Base-by-base conservation (phyloP, 2,113 vertebrate species). In the Alaudala cheleensis region DNA sequence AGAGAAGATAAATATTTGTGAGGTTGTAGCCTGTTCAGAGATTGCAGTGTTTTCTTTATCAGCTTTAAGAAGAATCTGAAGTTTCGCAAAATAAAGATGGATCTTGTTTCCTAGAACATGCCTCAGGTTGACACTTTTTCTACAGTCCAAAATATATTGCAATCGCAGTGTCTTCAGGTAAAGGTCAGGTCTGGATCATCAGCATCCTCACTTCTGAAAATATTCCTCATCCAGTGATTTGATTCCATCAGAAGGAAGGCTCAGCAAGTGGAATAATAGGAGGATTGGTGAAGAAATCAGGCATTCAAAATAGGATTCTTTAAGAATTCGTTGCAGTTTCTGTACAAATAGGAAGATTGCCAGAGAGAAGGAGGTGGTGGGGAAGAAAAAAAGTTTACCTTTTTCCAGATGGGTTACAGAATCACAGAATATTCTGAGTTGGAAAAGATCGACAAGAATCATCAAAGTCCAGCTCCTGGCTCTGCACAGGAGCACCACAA, bases 1-100 rank as follows among this genome's bases (percentile, higher is more conserved):
- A 57, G 51, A 34, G 87, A 89, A 60, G 22, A 81, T 23, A 92
- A 95, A 91, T 33, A 88, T 57, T 64, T 53, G 15, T 0, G 1
- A 91, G 92, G 57, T 89, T 92, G 71, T 67, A 92, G 74, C 60
- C 15, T 71, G 4, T 60, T 88, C 65, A 79, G 33, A 76, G 57
- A 67, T 26, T 39, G 15, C 6, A 6, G 10, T 22, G 33, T 33
- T 80, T 54, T 71, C n/a, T 62, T 87, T 72, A 29, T 53, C 50
- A 85, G 44, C 50, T 86, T 70, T 47, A 77, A 49, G 50, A 81
- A 84, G 40, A 91, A 70, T 33, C 14, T 81, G 9, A 91, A 87
- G 10, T 45, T 91, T 69, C 79, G 84, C 57, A 92, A 93, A 88
- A 86, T 39, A 79, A 64, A 79, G 73, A 49, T 3, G 1, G 40